Evolutionary conservation across 2,888 invertebrate species (phyloP).

Genomic region (Lepetodrilus schrolli): DNA sequence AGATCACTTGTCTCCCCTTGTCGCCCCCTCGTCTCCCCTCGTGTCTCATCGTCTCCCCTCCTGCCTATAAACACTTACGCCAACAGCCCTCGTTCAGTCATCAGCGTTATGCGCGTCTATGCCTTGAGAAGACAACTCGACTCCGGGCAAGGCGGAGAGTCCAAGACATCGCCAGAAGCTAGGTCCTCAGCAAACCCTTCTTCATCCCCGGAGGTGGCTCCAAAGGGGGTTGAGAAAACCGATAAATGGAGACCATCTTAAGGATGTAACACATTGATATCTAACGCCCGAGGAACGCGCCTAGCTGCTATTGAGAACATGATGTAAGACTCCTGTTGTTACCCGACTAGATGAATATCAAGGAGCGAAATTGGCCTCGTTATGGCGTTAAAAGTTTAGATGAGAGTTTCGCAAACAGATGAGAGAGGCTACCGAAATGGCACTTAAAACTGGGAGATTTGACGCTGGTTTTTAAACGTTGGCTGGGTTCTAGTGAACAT

Average conservation of each 20-base stretch:
- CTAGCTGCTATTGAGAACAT: constrained; percentile 17
- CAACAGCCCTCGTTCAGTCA: not conserved
- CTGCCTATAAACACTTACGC: not conserved
- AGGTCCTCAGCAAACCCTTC: not conserved
- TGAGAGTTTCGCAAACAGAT: constrained; percentile 32
- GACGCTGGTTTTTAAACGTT: constrained; percentile 20
- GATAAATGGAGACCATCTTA: constrained; percentile 4
- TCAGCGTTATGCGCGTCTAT: constrained; percentile 19
- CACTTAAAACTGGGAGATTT: constrained; percentile 24
- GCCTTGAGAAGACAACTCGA: not conserved
- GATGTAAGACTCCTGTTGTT: constrained; percentile 12
- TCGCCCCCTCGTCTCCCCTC: not conserved
- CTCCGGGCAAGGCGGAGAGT: not conserved
- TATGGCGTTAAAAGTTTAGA: constrained; percentile 21
- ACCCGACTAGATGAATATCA: constrained; percentile 23
- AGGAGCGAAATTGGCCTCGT: constrained; percentile 31
- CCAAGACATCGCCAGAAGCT: not conserved
- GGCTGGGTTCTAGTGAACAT: constrained; percentile 17
- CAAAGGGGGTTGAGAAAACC: not conserved
- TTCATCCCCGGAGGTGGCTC: not conserved
- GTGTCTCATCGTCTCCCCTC: not conserved
- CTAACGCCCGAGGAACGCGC: not conserved
- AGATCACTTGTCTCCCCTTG: no score
- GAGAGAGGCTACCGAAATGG: constrained; percentile 24
- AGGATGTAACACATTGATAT: not conserved